These are phyloP conservation scores for Eupsittula cactorum DNA, from an alignment of 2,113 vertebrate genomes.

Conservation along the genomic window DNA sequence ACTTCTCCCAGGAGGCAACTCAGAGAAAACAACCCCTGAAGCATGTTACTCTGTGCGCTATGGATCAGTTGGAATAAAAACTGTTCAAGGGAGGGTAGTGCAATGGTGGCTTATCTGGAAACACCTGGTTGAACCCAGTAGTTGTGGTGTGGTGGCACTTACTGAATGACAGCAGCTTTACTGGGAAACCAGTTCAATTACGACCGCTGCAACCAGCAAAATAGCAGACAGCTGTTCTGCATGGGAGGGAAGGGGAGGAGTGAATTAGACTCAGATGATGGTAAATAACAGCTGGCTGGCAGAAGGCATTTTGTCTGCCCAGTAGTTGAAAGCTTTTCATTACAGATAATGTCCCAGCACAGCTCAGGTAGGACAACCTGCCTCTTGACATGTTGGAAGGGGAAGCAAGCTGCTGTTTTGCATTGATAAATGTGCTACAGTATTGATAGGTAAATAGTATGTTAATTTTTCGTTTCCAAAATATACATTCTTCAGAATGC, in stretches of 20 bases:
- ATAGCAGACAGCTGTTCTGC: conserved; percentile 68
- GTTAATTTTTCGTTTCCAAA: conserved; percentile 68
- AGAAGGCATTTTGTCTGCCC: conserved; percentile 66
- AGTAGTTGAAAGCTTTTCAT: conserved; percentile 60
- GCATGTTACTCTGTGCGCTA: background rate
- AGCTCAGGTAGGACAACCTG: conserved; percentile 17
- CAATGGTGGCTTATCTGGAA: conserved; percentile 72
- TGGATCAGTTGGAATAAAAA: conserved; percentile 11
- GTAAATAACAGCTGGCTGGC: conserved; percentile 81
- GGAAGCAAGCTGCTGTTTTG: conserved; percentile 6
- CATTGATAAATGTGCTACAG: conserved; percentile 38
- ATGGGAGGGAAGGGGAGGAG: conserved; percentile 65
- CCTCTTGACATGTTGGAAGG: background rate
- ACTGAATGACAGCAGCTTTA: conserved; percentile 81
- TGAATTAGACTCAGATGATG: conserved; percentile 68
- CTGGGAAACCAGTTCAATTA: conserved; percentile 83
- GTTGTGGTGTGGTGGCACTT: conserved; percentile 76
- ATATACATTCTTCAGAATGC: conserved; percentile 53
- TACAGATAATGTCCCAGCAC: conserved; percentile 44
- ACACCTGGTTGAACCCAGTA: conserved; percentile 70
- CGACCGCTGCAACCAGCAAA: conserved; percentile 65
- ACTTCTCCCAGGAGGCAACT: background rate
- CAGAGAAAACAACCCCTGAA: background rate
- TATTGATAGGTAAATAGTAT: conserved; percentile 54
- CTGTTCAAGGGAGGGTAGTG: conserved; percentile 21